Evolutionary conservation across 1,140 invertebrate species (phyloP).

Genomic region (Dreissena polymorpha): DNA sequence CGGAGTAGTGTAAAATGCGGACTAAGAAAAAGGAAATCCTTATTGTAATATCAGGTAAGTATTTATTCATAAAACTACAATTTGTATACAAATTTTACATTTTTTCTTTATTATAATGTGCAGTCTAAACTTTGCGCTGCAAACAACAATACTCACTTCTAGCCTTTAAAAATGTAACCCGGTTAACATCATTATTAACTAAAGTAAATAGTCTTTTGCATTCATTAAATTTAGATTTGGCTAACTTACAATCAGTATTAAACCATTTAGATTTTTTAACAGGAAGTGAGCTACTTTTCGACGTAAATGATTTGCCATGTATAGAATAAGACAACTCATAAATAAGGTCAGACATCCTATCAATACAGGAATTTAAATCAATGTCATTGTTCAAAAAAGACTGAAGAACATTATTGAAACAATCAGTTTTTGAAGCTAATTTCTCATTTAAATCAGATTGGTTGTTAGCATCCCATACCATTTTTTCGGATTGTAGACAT

Average conservation of each 20-base stretch:
- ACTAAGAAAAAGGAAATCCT: conserved; percentile 12
- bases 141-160: conserved; percentile 19
- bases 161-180: neutral
- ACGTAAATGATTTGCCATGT: neutral
- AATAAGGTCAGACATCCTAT: conserved; percentile 8
- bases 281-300: neutral
- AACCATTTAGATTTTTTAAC: neutral
- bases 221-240: neutral
- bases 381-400: neutral
- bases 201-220: neutral
- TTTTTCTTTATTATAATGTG: conserved; percentile 12
- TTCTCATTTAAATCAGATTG: conserved; percentile 10
- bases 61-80: conserved; percentile 43
- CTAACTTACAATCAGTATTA: neutral
- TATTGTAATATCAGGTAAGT: conserved; percentile 35
- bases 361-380: conserved; percentile 3
- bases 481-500: neutral
- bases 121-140: neutral
- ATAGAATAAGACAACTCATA: conserved; percentile 17
- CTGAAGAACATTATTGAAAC: conserved; percentile 8
- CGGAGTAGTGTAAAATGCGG: conserved; percentile 29
- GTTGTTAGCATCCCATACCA: neutral
- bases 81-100: conserved; percentile 22
- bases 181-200: neutral
- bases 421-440: neutral